A percentile compares a stretch with the other conserved stretches of the same genome.
Conservation (phyloP, 2,888 invertebrate genomes). For the Phyto melanocephala region DNA sequence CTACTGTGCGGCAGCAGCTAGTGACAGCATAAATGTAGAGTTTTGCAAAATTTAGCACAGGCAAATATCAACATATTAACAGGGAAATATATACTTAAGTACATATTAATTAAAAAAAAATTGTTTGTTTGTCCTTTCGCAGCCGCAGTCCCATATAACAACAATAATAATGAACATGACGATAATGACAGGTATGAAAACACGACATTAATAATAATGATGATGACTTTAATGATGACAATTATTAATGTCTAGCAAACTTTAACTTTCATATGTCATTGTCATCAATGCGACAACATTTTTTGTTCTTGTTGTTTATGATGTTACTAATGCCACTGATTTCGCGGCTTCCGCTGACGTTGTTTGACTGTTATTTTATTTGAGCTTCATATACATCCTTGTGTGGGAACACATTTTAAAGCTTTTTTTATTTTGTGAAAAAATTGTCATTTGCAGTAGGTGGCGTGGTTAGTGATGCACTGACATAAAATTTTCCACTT, state of each 20-base stretch:
- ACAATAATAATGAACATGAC: neutral
- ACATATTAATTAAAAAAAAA: constrained; percentile 8
- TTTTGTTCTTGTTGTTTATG: too few relatives aligned
- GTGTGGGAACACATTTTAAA: neutral
- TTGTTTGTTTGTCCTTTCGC: neutral
- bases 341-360: neutral
- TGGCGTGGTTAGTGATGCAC: neutral
- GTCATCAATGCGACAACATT: constrained; percentile 8
- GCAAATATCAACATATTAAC: constrained; percentile 24
- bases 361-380: constrained; percentile 1
- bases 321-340: neutral
- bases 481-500: neutral
- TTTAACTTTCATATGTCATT: constrained; percentile 17
- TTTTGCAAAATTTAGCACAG: neutral
- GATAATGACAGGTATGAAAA: neutral
- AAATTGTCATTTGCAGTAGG: constrained; percentile 8
- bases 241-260: constrained; percentile 9
- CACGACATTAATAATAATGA: neutral
- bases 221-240: neutral
- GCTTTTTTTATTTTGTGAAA: neutral
- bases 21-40: neutral
- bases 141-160: too few relatives aligned
- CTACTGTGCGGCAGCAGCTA: neutral
- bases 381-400: neutral
- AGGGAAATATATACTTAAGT: too few relatives aligned